These are phyloP conservation scores for Microtus montanus DNA, from an alignment of 2,113 vertebrate genomes.

Conservation along the genomic window DNA sequence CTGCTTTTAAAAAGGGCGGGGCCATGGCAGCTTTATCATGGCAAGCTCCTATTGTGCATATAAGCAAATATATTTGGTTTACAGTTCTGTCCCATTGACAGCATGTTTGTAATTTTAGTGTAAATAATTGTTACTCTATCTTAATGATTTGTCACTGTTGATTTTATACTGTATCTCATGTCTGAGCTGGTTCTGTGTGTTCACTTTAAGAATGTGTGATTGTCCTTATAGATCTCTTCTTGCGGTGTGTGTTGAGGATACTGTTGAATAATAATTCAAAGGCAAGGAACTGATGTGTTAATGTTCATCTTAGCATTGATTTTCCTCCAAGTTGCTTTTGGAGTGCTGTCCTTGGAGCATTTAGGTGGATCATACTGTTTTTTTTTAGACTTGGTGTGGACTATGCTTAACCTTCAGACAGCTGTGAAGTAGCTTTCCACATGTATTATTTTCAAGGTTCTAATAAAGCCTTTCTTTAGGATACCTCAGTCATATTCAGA, in stretches of 20 bases:
- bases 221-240: background rate
- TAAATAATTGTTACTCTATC: background rate
- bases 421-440: background rate
- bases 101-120: conserved; percentile 1
- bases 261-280: background rate
- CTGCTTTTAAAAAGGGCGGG: conserved; percentile 37
- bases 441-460: conserved; percentile 50
- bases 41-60: background rate
- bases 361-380: background rate
- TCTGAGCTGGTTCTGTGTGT: background rate
- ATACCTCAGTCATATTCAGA: background rate
- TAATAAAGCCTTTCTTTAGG: conserved; percentile 30
- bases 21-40: background rate
- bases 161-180: background rate
- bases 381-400: background rate
- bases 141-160: background rate
- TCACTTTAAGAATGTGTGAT: conserved; percentile 9
- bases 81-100: background rate
- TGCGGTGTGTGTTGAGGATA: background rate
- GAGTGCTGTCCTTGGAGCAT: background rate
- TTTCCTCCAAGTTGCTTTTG: background rate
- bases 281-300: background rate
- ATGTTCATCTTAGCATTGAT: background rate
- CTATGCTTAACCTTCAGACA: background rate
- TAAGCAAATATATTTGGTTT: background rate